A percentile compares a stretch with the other conserved stretches of the same genome.
These are phyloP conservation scores for Caenorhabditis sp. DNA, from an alignment of 2,888 invertebrate genomes.

Conservation along the genomic window DNA sequence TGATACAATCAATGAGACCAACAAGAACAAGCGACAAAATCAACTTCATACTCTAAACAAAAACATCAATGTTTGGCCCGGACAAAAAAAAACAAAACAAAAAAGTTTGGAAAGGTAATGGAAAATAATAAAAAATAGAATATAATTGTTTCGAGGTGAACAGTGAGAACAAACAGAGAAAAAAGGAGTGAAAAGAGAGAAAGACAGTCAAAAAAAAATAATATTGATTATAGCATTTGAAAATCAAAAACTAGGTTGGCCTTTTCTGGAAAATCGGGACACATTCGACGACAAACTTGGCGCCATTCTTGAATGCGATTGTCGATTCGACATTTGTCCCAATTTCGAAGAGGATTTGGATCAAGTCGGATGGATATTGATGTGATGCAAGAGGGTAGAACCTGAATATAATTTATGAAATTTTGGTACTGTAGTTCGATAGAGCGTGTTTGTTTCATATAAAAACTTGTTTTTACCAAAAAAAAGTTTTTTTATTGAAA, in stretches of 20 bases:
- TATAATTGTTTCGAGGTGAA: conserved; percentile 1
- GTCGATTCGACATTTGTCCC: conserved; percentile 7
- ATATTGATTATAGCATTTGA: conserved; percentile 15
- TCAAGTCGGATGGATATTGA: conserved; percentile 23
- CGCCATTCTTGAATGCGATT: conserved; percentile 18
- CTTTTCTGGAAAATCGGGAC: conserved; percentile 24
- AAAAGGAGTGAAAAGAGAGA: background rate
- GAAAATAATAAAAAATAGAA: background rate
- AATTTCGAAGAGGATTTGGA: conserved; percentile 28
- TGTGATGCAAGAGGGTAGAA: conserved; percentile 17
- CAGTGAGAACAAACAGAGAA: conserved; percentile 2
- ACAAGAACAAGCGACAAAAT: background rate
- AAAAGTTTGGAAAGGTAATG: background rate
- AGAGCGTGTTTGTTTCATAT: too few relatives aligned
- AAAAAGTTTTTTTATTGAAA: too few relatives aligned
- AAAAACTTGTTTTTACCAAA: background rate
- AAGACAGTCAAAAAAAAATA: background rate
- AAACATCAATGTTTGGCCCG: background rate
- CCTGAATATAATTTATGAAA: conserved; percentile 6
- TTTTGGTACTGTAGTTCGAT: too few relatives aligned
- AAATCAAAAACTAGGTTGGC: conserved; percentile 19
- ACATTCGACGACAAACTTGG: background rate
- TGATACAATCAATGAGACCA: conserved; percentile 8
- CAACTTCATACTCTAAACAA: background rate
- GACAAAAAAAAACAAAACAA: background rate